Evolutionary conservation across 1,140 invertebrate species (phyloP).

Genomic region (Caenorhabditis inopinata): DNA sequence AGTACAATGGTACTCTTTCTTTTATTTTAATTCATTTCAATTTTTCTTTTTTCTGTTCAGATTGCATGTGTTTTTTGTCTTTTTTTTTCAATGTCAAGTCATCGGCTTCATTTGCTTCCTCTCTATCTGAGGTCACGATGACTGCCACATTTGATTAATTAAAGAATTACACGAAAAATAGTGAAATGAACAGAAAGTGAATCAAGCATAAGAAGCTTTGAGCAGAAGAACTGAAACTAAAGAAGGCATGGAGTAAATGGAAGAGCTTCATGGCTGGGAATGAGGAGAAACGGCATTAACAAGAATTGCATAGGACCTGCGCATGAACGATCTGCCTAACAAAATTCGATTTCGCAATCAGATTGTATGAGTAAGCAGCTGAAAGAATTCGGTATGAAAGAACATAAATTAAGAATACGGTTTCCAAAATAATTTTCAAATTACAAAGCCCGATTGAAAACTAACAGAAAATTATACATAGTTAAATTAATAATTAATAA

Average conservation of each 20-base stretch:
- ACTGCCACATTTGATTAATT: slow-evolving; percentile 20
- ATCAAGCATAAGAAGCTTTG: slow-evolving; percentile 2
- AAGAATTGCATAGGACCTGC: slow-evolving; percentile 7
- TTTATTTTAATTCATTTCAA: slow-evolving; percentile 1
- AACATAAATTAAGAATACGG: too few relatives aligned
- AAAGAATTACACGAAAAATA: slow-evolving; percentile 29
- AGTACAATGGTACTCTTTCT: background rate
- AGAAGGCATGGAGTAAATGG: background rate
- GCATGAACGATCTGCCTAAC: slow-evolving; percentile 13
- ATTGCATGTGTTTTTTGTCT: background rate
- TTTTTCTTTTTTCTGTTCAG: background rate
- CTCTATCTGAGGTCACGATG: background rate
- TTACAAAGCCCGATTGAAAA: too few relatives aligned
- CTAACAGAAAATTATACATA: too few relatives aligned
- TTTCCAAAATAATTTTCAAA: too few relatives aligned
- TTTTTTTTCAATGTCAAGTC: background rate
- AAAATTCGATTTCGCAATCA: slow-evolving; percentile 15
- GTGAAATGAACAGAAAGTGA: slow-evolving; percentile 27
- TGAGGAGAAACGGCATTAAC: background rate
- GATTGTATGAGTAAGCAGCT: background rate
- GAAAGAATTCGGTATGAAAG: too few relatives aligned
- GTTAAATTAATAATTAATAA: too few relatives aligned
- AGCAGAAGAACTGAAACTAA: background rate
- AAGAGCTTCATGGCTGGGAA: background rate
- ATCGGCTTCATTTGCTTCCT: background rate